Percentiles rank a stretch among this genome's conserved stretches.
phyloP scores from a whole-genome alignment of 1,140 invertebrate species.

The Diorhabda sublineata region DNA sequence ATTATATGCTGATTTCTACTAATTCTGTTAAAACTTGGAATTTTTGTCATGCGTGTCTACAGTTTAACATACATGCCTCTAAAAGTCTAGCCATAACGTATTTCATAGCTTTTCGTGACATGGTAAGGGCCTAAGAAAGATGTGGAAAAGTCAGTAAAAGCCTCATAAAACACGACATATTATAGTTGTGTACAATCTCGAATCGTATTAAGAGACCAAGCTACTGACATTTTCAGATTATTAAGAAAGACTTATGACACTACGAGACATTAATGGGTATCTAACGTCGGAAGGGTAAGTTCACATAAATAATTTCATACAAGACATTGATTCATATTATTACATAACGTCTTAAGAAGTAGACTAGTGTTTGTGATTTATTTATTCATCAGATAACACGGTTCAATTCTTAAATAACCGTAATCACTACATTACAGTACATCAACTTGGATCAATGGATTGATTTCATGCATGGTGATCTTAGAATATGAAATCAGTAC shows the following conservation, averaged over 20 bases:
- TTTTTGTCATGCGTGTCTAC: not conserved
- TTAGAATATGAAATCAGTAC: too few species aligned
- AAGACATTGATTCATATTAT: too few species aligned
- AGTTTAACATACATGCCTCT: not conserved
- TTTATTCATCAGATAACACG: too few species aligned
- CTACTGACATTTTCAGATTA: slow-evolving; percentile 2
- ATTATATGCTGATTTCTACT: too few species aligned
- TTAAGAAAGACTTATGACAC: not conserved
- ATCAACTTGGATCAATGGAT: too few species aligned
- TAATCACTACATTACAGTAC: too few species aligned
- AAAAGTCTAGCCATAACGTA: not conserved
- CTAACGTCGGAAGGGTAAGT: not conserved
- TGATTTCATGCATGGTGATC: too few species aligned
- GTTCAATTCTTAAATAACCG: too few species aligned
- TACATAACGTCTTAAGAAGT: too few species aligned
- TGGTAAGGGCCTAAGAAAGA: not conserved
- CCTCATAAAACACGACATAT: slow-evolving; percentile 2
- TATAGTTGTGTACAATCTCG: not conserved
- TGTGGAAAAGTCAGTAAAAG: not conserved
- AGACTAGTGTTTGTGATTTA: too few species aligned
- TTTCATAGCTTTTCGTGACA: not conserved
- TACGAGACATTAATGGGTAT: not conserved
- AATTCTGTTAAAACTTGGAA: not conserved
- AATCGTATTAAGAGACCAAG: not conserved
- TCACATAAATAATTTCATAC: not conserved